Base-by-base conservation (phyloP, 1,140 invertebrate genomes). In the Adelges cooleyi region DNA sequence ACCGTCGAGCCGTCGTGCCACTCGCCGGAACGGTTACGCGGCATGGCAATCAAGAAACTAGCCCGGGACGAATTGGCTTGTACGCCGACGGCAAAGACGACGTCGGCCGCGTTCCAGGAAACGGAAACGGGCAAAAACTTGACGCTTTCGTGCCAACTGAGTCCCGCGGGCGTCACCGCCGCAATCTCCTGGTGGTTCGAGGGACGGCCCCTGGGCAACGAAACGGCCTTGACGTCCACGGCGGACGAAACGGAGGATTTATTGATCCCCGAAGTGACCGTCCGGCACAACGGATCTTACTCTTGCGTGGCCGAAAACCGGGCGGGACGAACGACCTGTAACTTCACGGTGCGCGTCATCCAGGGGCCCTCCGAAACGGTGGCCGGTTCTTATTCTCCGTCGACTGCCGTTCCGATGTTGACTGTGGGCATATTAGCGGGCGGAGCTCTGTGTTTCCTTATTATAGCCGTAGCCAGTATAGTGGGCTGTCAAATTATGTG, bases 111-210 rank as follows among this genome's bases (percentile, higher is more conserved):
- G 38, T 86, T 82, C 71, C 76, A 89, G 65, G 87, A 90, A 71
- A 82, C 89, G 13, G 83, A 82, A 54, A 83, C 88, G 69, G 88
- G 87, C 0, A 83, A 84, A 65, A 92, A 92, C 70, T 80, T 89
- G 10, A 87, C 87, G 1, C 75, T 92, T 2, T 76, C 82, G 38
- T 92, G 89, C 73, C 77, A 86, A 69, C 85, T 90, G 1, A 82
- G 83, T 15, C 84, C 84, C 52, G 87, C 87, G 11, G 79, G 86
- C 15, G 89, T 88, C 0, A 84, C 86, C 71, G 85, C 87, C 0
- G 83, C 81, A 70, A 80, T 90, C 8, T 81, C 83, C 0, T 92
- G 89, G 89, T 82, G 82, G 71, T 88, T 89, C 73, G 86, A 89
- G 71, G 87, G 86, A 1, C 84, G 76, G 42, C 75, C 85, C 56